Conservation (phyloP, 2,888 invertebrate genomes). For the Cyrtodaria siliqua region DNA sequence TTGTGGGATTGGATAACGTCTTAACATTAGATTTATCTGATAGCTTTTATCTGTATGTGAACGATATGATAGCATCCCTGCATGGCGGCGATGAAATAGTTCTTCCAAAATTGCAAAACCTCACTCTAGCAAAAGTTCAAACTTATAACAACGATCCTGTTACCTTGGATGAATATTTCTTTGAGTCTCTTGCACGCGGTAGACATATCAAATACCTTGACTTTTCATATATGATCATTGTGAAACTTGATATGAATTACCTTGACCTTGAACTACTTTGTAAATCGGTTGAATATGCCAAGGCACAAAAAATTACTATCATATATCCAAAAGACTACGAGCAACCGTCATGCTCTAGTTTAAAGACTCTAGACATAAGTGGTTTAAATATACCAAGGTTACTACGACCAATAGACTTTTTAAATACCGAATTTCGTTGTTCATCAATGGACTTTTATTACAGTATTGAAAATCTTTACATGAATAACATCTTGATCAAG, state of each 20-base stretch:
- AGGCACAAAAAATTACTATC: too few relatives aligned
- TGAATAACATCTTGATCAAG: background rate
- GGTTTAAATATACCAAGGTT: too few relatives aligned
- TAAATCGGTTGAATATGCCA: background rate
- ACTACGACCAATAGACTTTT: too few relatives aligned
- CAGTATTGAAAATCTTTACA: conserved; percentile 3
- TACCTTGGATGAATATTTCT: background rate
- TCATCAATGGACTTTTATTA: background rate
- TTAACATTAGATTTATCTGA: conserved; percentile 18
- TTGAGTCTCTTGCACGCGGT: background rate
- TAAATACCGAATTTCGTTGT: too few relatives aligned
- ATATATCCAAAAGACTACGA: too few relatives aligned
- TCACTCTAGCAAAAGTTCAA: conserved; percentile 8
- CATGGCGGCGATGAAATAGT: background rate
- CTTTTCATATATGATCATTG: conserved; percentile 7
- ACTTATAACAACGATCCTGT: conserved; percentile 4
- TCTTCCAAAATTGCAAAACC: conserved; percentile 3
- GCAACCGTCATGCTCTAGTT: too few relatives aligned
- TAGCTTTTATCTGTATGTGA: background rate
- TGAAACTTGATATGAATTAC: conserved; percentile 1
- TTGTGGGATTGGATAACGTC: background rate
- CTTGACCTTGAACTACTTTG: background rate
- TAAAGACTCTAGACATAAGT: too few relatives aligned
- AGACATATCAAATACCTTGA: conserved; percentile 24
- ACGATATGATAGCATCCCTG: background rate